Percentiles rank a stretch among this genome's conserved stretches.
Conservation (phyloP, 2,888 invertebrate species). For the Dysmachus trigonus region DNA sequence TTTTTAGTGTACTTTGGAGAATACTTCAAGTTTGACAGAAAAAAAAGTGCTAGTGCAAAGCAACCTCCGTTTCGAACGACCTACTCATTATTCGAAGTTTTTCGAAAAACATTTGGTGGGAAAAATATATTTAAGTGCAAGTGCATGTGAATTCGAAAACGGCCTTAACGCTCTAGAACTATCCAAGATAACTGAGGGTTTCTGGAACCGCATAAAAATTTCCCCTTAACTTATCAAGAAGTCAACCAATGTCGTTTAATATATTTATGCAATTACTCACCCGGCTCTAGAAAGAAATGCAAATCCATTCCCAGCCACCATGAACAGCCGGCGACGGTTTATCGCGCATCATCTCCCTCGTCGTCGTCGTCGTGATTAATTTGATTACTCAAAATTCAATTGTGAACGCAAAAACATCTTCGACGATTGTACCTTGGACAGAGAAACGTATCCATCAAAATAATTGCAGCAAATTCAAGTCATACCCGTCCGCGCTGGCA, state of each 20-base stretch:
- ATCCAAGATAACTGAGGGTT: no score
- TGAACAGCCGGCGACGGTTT: neutral
- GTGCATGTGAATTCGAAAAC: no score
- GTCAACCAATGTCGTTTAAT: neutral
- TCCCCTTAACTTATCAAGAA: neutral
- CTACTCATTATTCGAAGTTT: no score
- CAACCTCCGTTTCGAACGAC: no score
- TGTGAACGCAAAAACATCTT: constrained; percentile 31
- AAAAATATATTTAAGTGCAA: no score
- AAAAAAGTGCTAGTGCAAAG: no score
- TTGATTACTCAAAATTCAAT: constrained; percentile 4
- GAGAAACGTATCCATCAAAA: neutral
- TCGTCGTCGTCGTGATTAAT: neutral
- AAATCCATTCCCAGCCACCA: neutral
- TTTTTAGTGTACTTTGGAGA: no score
- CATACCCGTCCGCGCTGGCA: neutral
- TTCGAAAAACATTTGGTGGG: no score
- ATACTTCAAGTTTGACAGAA: no score
- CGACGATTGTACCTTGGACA: constrained; percentile 14
- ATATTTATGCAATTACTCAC: neutral
- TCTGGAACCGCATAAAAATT: no score
- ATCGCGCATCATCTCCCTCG: neutral
- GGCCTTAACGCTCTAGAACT: no score
- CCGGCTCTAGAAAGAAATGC: neutral
- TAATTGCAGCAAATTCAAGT: neutral